Base-by-base conservation (phyloP, 2,113 vertebrate genomes). In the Tetraodon nigroviridis region DNA sequence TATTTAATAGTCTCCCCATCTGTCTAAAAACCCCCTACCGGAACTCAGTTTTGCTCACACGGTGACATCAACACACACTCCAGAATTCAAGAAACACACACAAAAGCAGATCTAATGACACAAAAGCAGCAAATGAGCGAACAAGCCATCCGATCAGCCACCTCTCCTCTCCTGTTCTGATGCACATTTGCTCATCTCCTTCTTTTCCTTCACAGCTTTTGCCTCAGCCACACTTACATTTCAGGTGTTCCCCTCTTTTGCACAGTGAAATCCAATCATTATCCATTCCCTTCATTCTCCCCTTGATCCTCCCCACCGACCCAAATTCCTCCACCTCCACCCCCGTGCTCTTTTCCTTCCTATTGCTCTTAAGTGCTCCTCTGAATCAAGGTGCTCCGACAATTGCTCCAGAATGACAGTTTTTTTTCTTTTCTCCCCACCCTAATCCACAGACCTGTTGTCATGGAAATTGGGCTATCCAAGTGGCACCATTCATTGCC, bases 401-500 rank as follows among this genome's bases (percentile, higher is more conserved):
- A 84, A 84, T 86, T 78, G 72, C 71, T 70, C 67, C 61, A 76
- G 74, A 79, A 75, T 73, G 80, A 75, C 75, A 75, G 71, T 67
- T 69, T 82, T 77, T 80, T 32, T 32, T 32, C 5, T 24, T 24
- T 27, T 27, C 24, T 6, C 24, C 24, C 24, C 67, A 80, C 76
- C 76, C 84, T 88, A 85, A 89, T 88, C 89, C 84, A 69, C 29
- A 58, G 57, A 73, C 76, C 82, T 76, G 88, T 90, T 91, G 89
- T 90, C 85, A 91, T 91, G 89, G 89, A 86, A 90, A 91, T 90
- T 46, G 42, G 73, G 68, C 84, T 80, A 79, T 84, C 69, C 58
- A 82, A 83, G 69, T 41, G 51, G 51, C 63, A 66, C 79, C 51
- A 62, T 82, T 84, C 73, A 82, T 52, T 51, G 60, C 52, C 73